phyloP scores from a whole-genome alignment of 1,140 invertebrate species.

The Sycobia sp. region DNA sequence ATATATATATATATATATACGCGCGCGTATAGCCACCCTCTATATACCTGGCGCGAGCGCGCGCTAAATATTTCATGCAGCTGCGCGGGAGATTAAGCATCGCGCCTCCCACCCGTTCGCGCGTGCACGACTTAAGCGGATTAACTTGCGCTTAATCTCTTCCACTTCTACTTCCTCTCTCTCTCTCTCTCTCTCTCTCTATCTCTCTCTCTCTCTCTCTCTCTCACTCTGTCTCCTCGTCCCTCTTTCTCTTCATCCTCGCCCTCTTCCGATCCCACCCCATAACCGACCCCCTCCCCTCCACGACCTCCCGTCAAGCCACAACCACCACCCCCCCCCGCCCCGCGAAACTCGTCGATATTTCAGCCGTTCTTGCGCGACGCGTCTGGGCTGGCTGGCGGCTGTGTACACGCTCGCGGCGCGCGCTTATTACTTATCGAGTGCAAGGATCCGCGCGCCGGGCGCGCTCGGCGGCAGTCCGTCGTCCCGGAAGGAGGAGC shows the following conservation, averaged over 20 bases:
- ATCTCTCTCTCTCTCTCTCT: too few relatives aligned
- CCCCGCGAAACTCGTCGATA: slow-evolving; percentile 7
- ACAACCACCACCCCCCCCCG: not conserved
- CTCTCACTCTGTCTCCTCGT: too few relatives aligned
- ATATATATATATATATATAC: too few relatives aligned
- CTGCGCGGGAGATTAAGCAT: slow-evolving; percentile 58
- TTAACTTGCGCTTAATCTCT: too few relatives aligned
- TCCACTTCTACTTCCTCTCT: too few relatives aligned
- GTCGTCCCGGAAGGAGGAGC: too few relatives aligned
- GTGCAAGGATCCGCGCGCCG: not conserved
- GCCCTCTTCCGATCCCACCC: not conserved
- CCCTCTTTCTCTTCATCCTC: too few relatives aligned
- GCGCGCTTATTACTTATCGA: slow-evolving; percentile 21
- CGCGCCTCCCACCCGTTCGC: too few relatives aligned
- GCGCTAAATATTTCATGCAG: slow-evolving; percentile 61
- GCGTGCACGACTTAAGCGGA: slow-evolving; percentile 54
- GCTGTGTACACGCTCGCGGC: not conserved
- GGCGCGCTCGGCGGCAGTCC: not conserved
- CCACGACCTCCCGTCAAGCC: too few relatives aligned
- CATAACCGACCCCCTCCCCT: not conserved
- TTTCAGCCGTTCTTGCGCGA: slow-evolving; percentile 17
- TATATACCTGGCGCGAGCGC: not conserved
- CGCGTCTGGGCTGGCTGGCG: too few relatives aligned
- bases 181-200: too few relatives aligned
- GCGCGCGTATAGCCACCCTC: too few relatives aligned